These are phyloP conservation scores for Mobula hypostoma DNA, from an alignment of 2,113 vertebrate genomes.

Conservation along the genomic window DNA sequence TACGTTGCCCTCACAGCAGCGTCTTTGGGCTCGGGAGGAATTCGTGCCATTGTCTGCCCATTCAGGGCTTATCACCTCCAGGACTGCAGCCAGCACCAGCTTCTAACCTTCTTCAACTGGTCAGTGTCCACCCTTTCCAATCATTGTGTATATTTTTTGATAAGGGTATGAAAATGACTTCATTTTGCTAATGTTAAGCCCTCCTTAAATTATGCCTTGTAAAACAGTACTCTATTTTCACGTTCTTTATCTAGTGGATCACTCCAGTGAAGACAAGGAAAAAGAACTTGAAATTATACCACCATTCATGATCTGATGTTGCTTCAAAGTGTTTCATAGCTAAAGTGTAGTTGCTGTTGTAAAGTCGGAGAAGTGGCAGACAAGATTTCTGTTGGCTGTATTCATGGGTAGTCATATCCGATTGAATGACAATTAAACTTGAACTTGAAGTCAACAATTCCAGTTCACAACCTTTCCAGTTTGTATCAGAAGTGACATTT, in stretches of 20 bases:
- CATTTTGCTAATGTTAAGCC: too few species aligned
- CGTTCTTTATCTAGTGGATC: neutral
- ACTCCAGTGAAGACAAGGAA: neutral
- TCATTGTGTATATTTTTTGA: neutral
- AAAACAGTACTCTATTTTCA: neutral
- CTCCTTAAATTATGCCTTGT: neutral
- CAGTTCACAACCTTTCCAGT: too few species aligned
- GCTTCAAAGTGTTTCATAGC: neutral
- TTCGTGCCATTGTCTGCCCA: constrained; percentile 74
- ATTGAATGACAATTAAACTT: too few species aligned
- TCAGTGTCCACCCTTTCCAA: constrained; percentile 47
- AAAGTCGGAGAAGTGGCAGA: neutral
- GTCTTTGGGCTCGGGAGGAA: constrained; percentile 72
- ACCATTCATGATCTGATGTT: neutral
- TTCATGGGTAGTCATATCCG: too few species aligned
- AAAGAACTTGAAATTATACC: neutral
- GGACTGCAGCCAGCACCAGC: constrained; percentile 59
- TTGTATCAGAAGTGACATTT: too few species aligned
- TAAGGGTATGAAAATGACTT: neutral
- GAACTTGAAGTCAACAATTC: too few species aligned
- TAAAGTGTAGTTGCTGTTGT: neutral
- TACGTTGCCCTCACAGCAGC: constrained; percentile 67
- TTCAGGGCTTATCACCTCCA: constrained; percentile 64
- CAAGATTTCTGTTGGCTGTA: neutral
- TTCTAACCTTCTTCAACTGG: constrained; percentile 81